Base-by-base conservation (phyloP, 2,888 invertebrate species). In the Criorhina ranunculi region DNA sequence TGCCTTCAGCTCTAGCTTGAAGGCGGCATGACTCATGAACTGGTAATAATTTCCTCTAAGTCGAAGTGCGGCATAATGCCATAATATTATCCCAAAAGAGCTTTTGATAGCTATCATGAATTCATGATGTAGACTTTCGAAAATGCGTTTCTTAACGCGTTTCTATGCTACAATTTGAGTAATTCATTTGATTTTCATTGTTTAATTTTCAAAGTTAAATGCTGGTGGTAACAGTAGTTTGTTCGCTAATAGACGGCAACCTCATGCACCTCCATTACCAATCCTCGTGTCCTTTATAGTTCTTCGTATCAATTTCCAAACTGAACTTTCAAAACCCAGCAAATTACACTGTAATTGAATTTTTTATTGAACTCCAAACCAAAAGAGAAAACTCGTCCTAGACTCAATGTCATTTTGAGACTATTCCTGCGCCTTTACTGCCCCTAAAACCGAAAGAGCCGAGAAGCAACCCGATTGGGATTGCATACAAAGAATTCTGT, bases 321-420 rank as follows among this genome's bases (percentile, higher is more conserved):
- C n/a, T 70, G 17, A 73, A 73, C 46, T 66, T 35, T 29, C 55
- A 57, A 66, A 66, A 29, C 24, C 24, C 76, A 29, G 12, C 64
- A 46, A 53, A 64, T 72, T 35, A 37, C 51, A 62, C 19, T 37
- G 49, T 81, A 76, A 81, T 81, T 81, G 81, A 69, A 76, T 81
- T 81, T 76, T 70, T 81, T 81, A 81, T 81, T 76, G 70, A 81
- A 59, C 46, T 35, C 17, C 49, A 9, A 12, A 62, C 33, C 62
- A 15, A 46, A 62, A 62, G 44, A 17, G 51, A 44, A 31, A 55
- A 55, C n/a, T 64, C 67, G 60, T 60, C 35, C 29, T 8, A 35
- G 35, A 11, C 60, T 37, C 57, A 19, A 53, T 51, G 59, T 49
- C 59, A 49, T 33, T 55, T n/a, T 19, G 57, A 35, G 44, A 49